These are phyloP conservation scores for Trachops cirrhosus DNA, from an alignment of 2,797 vertebrate genomes.

Conservation along the genomic window DNA sequence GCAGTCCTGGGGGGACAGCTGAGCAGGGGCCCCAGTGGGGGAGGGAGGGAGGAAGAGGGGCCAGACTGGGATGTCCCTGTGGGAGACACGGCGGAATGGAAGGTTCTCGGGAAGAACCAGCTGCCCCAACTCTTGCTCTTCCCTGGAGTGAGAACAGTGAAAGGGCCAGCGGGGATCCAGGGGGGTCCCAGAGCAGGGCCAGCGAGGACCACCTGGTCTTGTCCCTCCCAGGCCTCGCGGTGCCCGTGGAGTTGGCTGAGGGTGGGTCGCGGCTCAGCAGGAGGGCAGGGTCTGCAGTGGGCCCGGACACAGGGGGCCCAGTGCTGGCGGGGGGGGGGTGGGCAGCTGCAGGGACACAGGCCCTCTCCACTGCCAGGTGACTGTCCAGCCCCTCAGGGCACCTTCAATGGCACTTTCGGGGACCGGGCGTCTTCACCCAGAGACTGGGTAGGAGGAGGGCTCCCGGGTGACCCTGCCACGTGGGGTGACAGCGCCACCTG, in stretches of 20 bases:
- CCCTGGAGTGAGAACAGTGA: not conserved
- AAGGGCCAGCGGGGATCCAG: not conserved
- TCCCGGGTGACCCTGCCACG: not conserved
- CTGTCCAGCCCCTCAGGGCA: not conserved
- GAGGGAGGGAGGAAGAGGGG: not conserved
- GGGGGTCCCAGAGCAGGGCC: not conserved
- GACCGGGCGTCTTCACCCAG: too few relatives aligned
- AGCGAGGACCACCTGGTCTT: not conserved
- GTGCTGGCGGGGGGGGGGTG: rapidly evolving
- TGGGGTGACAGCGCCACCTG: not conserved
- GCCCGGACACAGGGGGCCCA: rapidly evolving
- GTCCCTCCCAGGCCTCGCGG: not conserved
- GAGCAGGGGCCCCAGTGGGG: not conserved
- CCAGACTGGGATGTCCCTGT: not conserved
- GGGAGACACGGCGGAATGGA: too few relatives aligned
- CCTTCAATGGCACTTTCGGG: too few relatives aligned
- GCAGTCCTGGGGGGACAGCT: not conserved
- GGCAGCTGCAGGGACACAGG: not conserved
- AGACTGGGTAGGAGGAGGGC: too few relatives aligned
- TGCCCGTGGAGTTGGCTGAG: not conserved
- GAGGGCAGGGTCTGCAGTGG: not conserved
- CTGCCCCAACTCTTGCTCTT: rapidly evolving
- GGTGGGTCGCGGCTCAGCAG: not conserved
- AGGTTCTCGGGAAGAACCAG: not conserved
- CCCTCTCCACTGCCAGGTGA: too few relatives aligned